phyloP scores from a whole-genome alignment of 2,797 vertebrate species.

The Leucoraja ocellata region DNA sequence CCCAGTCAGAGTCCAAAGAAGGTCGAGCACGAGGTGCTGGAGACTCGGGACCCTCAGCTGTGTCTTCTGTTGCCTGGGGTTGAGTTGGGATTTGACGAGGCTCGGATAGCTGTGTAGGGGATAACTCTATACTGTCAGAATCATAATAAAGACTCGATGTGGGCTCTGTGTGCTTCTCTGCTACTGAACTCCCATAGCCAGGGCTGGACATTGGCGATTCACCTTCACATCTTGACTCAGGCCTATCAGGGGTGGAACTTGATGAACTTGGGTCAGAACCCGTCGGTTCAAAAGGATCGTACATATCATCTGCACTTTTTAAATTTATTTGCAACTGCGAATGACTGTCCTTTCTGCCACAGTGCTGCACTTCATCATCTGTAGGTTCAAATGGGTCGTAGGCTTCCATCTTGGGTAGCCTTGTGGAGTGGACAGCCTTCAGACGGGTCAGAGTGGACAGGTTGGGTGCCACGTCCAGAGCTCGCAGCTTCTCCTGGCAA shows the following conservation, averaged over 20 bases:
- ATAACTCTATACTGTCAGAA: not conserved
- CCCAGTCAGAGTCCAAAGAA: not conserved
- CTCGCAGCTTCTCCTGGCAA: conserved; percentile 37
- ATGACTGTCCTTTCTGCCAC: conserved; percentile 55
- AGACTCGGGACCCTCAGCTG: not conserved
- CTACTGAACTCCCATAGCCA: not conserved
- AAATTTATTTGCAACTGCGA: conserved; percentile 48
- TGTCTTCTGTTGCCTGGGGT: not conserved
- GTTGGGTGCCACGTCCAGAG: conserved; percentile 38
- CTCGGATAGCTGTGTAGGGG: not conserved
- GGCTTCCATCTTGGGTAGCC: conserved; percentile 56
- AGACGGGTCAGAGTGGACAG: conserved; percentile 78
- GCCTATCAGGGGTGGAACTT: not conserved
- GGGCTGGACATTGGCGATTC: not conserved
- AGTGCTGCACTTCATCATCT: conserved; percentile 61
- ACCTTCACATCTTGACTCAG: not conserved
- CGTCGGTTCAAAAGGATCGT: conserved; percentile 93
- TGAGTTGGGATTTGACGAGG: not conserved
- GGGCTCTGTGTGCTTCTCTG: not conserved
- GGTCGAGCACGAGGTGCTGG: not conserved
- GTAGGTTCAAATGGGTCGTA: conserved; percentile 58
- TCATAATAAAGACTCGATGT: conserved; percentile 9
- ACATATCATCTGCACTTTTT: conserved; percentile 70
- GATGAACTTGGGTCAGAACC: conserved; percentile 77
- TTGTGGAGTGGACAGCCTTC: conserved; percentile 71